phyloP scores from a whole-genome alignment of 2,113 vertebrate species.

The Callospermophilus lateralis region DNA sequence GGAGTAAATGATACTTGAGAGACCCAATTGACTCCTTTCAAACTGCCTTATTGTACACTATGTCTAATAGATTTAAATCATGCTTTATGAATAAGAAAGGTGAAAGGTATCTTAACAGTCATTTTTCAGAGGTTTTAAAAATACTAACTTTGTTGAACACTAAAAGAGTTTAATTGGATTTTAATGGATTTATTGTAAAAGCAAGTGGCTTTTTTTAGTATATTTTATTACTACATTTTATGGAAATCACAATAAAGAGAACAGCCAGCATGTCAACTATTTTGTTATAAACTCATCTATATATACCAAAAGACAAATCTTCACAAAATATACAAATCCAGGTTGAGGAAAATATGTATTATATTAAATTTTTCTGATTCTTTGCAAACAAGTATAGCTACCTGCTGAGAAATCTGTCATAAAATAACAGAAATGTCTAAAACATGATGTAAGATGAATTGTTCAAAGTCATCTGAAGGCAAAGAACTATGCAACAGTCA shows the following conservation, averaged over 20 bases:
- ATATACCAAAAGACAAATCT: neutral
- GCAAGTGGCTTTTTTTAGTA: neutral
- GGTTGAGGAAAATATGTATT: rapidly evolving
- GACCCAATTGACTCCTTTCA: conserved; percentile 41
- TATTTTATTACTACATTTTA: conserved; percentile 20
- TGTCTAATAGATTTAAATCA: conserved; percentile 48
- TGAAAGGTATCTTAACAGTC: neutral
- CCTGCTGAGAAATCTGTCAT: neutral
- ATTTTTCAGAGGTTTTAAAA: conserved; percentile 16
- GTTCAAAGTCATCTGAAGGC: neutral
- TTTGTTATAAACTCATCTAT: neutral
- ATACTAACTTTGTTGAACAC: neutral
- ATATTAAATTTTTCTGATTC: neutral
- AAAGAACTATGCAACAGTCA: neutral
- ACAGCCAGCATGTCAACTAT: neutral
- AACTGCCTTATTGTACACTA: neutral
- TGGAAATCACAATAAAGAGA: neutral
- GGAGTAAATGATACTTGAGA: conserved; percentile 46
- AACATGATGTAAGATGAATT: neutral
- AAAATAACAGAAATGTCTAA: neutral
- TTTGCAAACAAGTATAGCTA: neutral
- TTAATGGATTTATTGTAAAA: conserved; percentile 46
- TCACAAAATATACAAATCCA: conserved; percentile 3
- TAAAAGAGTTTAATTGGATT: conserved; percentile 52
- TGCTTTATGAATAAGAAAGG: conserved; percentile 37